Evolutionary conservation across 2,113 vertebrate species (phyloP), one percentile per base, ranked within the genome.

Genomic region (Eulemur macaco): DNA sequence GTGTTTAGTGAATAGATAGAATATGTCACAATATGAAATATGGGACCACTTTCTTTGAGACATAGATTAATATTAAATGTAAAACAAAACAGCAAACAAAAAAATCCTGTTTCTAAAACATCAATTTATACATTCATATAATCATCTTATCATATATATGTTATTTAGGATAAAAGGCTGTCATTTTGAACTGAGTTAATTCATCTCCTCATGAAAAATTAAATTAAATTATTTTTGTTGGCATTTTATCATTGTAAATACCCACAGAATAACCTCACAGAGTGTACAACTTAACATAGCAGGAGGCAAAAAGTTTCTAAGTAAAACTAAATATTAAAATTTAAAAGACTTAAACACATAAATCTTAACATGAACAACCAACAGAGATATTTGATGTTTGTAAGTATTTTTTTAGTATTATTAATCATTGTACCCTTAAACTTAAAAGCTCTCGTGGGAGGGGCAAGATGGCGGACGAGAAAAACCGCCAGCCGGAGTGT

Each of bases 171-270:
- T 56, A 39, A n/a, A 68, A 80, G 8, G 1, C 17, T 37, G 11
- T 78, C 4, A 78, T 31, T 92, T 81, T 74, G 17, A 78, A 88
- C 23, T 54, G 11, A 10, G 5, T 52, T 8, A 58, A 74, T 60
- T 68, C 39, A 66, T 74, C 52, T 94, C 31, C 23, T 88, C 4
- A 69, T 74, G 58, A 27, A 84, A 17, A 45, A 20, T 84, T 52
- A 86, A 63, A 45, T 31, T 6, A 86, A 29, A 64, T 14, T 45
- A 64, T 56, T 84, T 37, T 68, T 45, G 34, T 76, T 96, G 78
- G 42, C 6, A 95, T 86, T 5, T 63, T 77, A 78, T 25, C 34
- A 39, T 76, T 45, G 25, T 37, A 98, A 97, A 11, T 89, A 74
- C 56, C 83, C 42, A 93, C 5, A 21, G 6, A 58, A n/a, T 25